Evolutionary conservation across 2,888 invertebrate genomes (phyloP).

Genomic region (Coenonympha glycerion): DNA sequence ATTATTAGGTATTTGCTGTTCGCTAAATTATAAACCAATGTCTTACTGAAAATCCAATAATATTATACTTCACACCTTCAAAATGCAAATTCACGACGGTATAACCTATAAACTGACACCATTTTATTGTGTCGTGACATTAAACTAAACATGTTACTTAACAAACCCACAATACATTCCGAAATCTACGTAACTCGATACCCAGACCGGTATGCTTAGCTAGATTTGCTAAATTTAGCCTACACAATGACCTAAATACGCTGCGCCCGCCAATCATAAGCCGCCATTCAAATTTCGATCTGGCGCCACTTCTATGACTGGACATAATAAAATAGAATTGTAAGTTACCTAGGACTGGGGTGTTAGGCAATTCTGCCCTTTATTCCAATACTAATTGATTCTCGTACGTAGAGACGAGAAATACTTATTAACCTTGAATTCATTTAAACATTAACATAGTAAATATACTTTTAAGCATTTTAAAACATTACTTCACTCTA

Average conservation of each 20-base stretch:
- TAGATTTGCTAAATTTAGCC: conserved; percentile 57
- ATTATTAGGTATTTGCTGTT: no score
- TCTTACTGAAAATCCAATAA: neutral
- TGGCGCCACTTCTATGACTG: conserved; percentile 55
- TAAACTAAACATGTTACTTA: conserved; percentile 17
- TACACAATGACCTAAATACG: conserved; percentile 70
- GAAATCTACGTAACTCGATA: conserved; percentile 22
- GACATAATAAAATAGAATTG: conserved; percentile 49
- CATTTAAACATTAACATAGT: neutral
- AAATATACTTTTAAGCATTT: no score
- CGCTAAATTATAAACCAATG: neutral
- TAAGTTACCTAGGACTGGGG: conserved; percentile 42
- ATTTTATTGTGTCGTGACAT: conserved; percentile 14
- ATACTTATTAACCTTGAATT: conserved; percentile 6
- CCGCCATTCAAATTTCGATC: conserved; percentile 60
- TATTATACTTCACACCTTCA: conserved; percentile 8
- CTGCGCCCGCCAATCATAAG: conserved; percentile 62
- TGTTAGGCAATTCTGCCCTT: conserved; percentile 57
- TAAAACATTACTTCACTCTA: no score
- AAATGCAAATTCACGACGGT: conserved; percentile 2
- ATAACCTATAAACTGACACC: conserved; percentile 14
- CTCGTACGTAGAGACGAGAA: conserved; percentile 13
- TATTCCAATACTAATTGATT: conserved; percentile 22
- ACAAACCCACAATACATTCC: conserved; percentile 28
- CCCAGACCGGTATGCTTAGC: conserved; percentile 35